These are phyloP conservation scores for Microtus montanus DNA, from an alignment of 2,113 vertebrate genomes.

Conservation along the genomic window DNA sequence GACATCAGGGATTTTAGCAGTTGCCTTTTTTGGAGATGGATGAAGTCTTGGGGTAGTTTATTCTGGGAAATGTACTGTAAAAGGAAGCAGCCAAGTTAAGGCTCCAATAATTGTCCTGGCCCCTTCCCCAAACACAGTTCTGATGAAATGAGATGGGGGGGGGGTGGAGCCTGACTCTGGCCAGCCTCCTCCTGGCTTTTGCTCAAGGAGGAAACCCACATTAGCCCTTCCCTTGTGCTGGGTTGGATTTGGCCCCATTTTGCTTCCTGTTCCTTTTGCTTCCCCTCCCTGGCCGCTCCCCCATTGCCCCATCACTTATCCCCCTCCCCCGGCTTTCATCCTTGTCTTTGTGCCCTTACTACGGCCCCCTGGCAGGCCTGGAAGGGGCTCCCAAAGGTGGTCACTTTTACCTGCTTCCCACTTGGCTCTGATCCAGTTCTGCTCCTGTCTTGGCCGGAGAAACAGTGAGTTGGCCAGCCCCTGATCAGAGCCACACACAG, in stretches of 20 bases:
- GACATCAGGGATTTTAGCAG: background rate
- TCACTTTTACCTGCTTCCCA: background rate
- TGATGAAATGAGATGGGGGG: background rate
- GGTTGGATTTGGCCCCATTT: background rate
- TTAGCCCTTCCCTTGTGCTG: background rate
- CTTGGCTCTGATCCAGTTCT: background rate
- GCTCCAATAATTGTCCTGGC: conserved; percentile 5
- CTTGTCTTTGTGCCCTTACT: background rate
- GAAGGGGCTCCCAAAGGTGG: background rate
- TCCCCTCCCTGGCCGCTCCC: background rate
- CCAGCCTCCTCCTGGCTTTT: background rate
- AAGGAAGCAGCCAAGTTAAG: conserved; percentile 54
- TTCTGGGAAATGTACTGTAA: conserved; percentile 72
- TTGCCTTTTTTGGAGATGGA: conserved; percentile 79
- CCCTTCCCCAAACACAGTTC: conserved; percentile 54
- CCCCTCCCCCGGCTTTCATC: too few relatives aligned
- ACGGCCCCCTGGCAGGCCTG: background rate
- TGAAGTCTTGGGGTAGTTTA: conserved; percentile 80
- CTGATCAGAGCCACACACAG: background rate
- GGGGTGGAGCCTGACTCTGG: fast-evolving
- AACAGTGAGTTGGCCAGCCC: background rate
- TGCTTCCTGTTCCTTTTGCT: background rate
- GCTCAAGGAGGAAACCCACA: background rate
- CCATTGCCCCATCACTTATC: fast-evolving
- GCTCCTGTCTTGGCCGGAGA: background rate